Conservation (phyloP, 2,888 invertebrate species). For the Lymantria dispar region DNA sequence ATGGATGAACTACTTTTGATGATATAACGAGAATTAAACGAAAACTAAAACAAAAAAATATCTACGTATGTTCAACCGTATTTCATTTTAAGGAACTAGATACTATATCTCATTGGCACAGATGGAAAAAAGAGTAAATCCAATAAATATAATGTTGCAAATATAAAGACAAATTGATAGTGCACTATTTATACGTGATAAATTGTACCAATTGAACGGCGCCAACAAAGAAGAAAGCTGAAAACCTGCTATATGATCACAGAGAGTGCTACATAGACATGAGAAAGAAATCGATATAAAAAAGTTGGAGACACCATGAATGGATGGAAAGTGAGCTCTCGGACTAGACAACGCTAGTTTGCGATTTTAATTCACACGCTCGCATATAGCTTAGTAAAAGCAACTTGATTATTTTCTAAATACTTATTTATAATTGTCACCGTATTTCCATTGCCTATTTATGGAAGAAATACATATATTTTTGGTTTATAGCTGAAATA, state of each 20-base stretch:
- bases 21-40: background rate
- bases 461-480: background rate
- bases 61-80: constrained; percentile 26
- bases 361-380: constrained; percentile 77
- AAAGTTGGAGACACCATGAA: constrained; percentile 76
- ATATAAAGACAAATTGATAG: too few species aligned
- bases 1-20: background rate
- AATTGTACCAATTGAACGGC: constrained; percentile 4
- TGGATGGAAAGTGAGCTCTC: constrained; percentile 78
- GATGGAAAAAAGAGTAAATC: too few species aligned
- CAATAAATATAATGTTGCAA: too few species aligned
- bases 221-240: constrained; percentile 68
- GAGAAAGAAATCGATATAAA: constrained; percentile 74
- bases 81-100: too few species aligned
- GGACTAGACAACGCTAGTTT: constrained; percentile 49
- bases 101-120: too few species aligned
- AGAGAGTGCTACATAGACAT: constrained; percentile 43
- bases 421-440: constrained; percentile 38
- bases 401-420: constrained; percentile 50
- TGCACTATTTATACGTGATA: too few species aligned
- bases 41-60: constrained; percentile 57
- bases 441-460: constrained; percentile 6
- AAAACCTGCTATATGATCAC: constrained; percentile 48
- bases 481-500: constrained; percentile 6
- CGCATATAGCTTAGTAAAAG: constrained; percentile 39